phyloP scores from a whole-genome alignment of 1,140 invertebrate genomes.

The Solen grandis region DNA sequence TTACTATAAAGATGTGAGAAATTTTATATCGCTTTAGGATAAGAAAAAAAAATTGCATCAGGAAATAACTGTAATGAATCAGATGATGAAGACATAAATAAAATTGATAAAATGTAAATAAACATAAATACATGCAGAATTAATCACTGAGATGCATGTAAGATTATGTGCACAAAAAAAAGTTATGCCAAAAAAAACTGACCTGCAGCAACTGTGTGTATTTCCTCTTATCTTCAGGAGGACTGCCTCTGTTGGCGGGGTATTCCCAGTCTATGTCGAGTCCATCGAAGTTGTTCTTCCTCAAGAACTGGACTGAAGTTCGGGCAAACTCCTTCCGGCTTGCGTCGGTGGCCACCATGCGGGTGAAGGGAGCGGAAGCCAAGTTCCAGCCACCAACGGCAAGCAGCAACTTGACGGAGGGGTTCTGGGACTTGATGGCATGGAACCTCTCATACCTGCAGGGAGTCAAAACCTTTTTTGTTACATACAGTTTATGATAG shows the following conservation, averaged over 20 bases:
- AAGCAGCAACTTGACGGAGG: constrained; percentile 93
- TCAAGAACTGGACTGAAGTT: background rate
- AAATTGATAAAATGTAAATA: too few relatives aligned
- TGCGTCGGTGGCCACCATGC: constrained; percentile 65
- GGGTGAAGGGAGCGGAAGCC: constrained; percentile 88
- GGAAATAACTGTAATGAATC: too few relatives aligned
- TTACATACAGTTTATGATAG: too few relatives aligned
- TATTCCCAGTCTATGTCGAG: constrained; percentile 98
- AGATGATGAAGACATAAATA: too few relatives aligned
- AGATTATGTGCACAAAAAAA: too few relatives aligned
- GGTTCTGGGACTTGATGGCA: constrained; percentile 96
- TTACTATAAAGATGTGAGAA: too few relatives aligned
- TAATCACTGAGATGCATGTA: too few relatives aligned
- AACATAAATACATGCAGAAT: too few relatives aligned
- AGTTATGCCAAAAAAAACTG: too few relatives aligned
- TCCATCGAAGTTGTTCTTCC: constrained; percentile 89
- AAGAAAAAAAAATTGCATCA: too few relatives aligned
- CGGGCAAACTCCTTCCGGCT: background rate
- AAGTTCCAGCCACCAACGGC: constrained; percentile 99
- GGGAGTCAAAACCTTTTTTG: background rate
- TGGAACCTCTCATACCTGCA: constrained; percentile 96
- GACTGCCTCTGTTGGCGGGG: constrained; percentile 94
- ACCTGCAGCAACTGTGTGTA: background rate
- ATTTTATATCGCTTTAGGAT: too few relatives aligned
- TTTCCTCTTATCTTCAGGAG: constrained; percentile 87